Percentiles rank a stretch among this genome's conserved stretches.
phyloP scores from a whole-genome alignment of 92 coral and sea anemone species.

The Muricea muricata region DNA sequence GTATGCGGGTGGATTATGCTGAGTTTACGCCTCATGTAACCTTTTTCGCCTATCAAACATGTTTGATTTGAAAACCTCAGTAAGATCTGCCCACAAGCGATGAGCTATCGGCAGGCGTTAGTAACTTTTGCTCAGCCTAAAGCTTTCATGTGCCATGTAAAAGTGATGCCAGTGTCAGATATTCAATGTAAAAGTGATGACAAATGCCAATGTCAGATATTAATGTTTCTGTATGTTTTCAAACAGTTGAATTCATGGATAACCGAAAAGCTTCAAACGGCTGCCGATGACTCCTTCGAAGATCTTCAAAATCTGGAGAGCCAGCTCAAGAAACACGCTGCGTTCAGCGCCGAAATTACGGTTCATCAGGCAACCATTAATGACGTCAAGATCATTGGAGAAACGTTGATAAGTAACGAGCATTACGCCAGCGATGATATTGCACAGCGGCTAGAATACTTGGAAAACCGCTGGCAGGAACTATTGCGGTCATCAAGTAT shows the following conservation, averaged over 20 bases:
- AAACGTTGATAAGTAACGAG: conserved; percentile 80
- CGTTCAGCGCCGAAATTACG: conserved; percentile 90
- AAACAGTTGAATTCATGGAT: conserved; percentile 89
- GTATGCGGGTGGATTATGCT: too few relatives aligned
- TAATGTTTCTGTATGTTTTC: not conserved
- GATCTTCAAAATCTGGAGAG: conserved; percentile 94
- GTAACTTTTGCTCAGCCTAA: too few relatives aligned
- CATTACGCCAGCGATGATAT: conserved; percentile 87
- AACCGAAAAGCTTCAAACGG: conserved; percentile 91
- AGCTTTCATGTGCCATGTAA: too few relatives aligned
- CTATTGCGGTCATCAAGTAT: conserved; percentile 83
- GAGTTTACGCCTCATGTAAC: too few relatives aligned
- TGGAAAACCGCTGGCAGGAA: conserved; percentile 92
- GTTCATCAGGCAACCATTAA: conserved; percentile 86
- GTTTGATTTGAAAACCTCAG: too few relatives aligned
- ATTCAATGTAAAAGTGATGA: too few relatives aligned
- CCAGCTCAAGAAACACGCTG: conserved; percentile 87
- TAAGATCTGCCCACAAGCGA: too few relatives aligned
- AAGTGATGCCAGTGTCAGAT: too few relatives aligned
- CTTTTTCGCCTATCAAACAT: too few relatives aligned
- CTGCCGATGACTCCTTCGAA: conserved; percentile 86
- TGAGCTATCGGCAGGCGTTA: too few relatives aligned
- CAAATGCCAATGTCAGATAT: too few relatives aligned
- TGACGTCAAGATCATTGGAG: conserved; percentile 80
- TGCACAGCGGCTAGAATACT: conserved; percentile 82